Evolutionary conservation across 2,113 vertebrate genomes (phyloP), one percentile per base, ranked within the genome.

Genomic region (Lutjanus erythropterus): DNA sequence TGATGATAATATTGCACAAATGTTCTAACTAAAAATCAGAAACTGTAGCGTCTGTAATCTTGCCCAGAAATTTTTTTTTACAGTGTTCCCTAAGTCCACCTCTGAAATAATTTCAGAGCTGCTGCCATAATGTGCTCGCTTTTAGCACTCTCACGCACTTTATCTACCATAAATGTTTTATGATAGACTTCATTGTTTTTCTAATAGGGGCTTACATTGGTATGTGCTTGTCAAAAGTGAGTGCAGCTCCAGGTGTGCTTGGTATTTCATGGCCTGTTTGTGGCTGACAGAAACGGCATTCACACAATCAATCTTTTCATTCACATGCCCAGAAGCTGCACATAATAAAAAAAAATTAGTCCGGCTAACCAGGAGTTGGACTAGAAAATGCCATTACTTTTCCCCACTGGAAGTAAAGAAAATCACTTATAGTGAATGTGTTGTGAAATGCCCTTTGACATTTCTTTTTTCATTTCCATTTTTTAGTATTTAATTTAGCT

Each of bases 221-320:
- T 88, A 58, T 85, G 76, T 67, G 80, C 82, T 77, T 81, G 91
- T 93, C 92, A 91, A 71, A 90, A 88, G 85, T 85, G 83, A 91
- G 75, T 52, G 90, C 83, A 71, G 89, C 80, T 92, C 80, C 83
- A 91, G 92, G 89, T 93, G 88, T 76, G 89, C 88, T 90, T 88
- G 81, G 80, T 88, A 86, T 93, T 93, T 90, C 88, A 90, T 83
- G 84, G 88, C 86, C 89, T 89, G 92, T 92, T 92, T 90, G 88
- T 91, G 82, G 92, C 90, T 93, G 93, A 93, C 92, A 91, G 85
- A 92, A 94, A 87, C 76, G 0, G 76, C 84, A 75, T 87, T 91
- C 87, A 76, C 89, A 89, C 91, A 91, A 93, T 93, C 91, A 93
- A 87, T 94, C 91, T 93, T 88, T 90, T 81, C 87, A 88, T 90